Percentiles rank a stretch among this genome's conserved stretches.
phyloP scores from a whole-genome alignment of 1,140 invertebrate species.

The Scaptomyza hsui region DNA sequence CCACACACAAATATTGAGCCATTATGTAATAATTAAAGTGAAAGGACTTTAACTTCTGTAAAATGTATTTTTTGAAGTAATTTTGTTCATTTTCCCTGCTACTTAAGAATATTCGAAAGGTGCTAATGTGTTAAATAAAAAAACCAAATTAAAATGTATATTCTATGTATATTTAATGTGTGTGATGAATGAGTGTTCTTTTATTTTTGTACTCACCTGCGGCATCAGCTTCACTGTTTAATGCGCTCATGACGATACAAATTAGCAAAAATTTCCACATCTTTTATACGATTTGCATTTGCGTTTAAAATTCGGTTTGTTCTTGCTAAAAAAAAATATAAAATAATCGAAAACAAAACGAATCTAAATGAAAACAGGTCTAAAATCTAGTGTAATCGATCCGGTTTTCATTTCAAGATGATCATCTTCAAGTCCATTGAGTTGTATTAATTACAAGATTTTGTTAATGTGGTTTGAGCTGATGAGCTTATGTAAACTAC shows the following conservation, averaged over 20 bases:
- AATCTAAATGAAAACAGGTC: constrained; percentile 24
- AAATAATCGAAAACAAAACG: constrained; percentile 26
- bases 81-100: neutral
- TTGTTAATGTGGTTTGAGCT: neutral
- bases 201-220: constrained; percentile 43
- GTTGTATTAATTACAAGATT: constrained; percentile 25
- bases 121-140: neutral
- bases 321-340: constrained; percentile 19
- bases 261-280: constrained; percentile 72
- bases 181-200: neutral
- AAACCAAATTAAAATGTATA: neutral
- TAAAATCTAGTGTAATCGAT: constrained; percentile 18
- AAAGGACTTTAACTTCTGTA: too few relatives aligned
- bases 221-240: constrained; percentile 52
- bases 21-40: neutral
- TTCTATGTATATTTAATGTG: neutral
- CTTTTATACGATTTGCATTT: constrained; percentile 53
- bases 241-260: constrained; percentile 70
- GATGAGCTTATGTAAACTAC: constrained; percentile 15
- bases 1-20: neutral
- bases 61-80: neutral
- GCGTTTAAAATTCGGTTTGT: constrained; percentile 33
- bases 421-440: constrained; percentile 11
- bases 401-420: constrained; percentile 23
- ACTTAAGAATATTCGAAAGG: neutral